Base-by-base conservation (phyloP, 1,140 invertebrate genomes). In the Brachionus koreanus region DNA sequence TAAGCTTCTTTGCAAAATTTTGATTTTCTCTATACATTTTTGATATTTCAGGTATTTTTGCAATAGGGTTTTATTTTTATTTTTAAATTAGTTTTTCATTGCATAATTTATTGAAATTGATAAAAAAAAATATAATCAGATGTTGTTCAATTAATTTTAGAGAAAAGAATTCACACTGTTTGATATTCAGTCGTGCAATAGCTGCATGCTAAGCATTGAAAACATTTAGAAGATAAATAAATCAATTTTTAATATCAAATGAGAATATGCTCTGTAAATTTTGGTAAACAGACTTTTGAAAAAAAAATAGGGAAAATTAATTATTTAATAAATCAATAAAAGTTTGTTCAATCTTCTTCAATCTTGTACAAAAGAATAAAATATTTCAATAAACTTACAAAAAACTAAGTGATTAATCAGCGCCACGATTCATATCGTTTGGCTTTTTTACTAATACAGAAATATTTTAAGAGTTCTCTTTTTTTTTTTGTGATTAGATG, bases 301-400 rank as follows among this genome's bases (percentile, higher is more conserved):
- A 57, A 57, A 57, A 23, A 9, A n/a, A n/a, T n/a, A n/a, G n/a
- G 9, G 19, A 57, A 57, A 57, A 57, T 57, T 57, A 57, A 57
- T 57, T 57, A 57, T 57, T 16, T 57, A 57, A 57, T 57, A 57
- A 57, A 57, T 57, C 49, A 57, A 57, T 57, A 57, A 57, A 57
- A 57, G 19, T 57, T 57, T 57, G 49, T 57, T 19, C 5, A 57
- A 57, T 65, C 63, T 13, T 65, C 25, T 46, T 2, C n/a, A n/a
- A n/a, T n/a, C n/a, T n/a, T n/a, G n/a, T n/a, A n/a, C n/a, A 7
- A 13, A 65, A 57, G 9, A 57, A 57, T 5, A 49, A 49, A 49
- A 49, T n/a, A 49, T 49, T 49, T 49, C 43, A 49, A 57, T 57
- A 57, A 57, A 57, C 19, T 57, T 23, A 57, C 16, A 25, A 57